These are phyloP conservation scores for Ceyx cyanopectus DNA, from an alignment of 2,113 vertebrate species.

Conservation along the genomic window DNA sequence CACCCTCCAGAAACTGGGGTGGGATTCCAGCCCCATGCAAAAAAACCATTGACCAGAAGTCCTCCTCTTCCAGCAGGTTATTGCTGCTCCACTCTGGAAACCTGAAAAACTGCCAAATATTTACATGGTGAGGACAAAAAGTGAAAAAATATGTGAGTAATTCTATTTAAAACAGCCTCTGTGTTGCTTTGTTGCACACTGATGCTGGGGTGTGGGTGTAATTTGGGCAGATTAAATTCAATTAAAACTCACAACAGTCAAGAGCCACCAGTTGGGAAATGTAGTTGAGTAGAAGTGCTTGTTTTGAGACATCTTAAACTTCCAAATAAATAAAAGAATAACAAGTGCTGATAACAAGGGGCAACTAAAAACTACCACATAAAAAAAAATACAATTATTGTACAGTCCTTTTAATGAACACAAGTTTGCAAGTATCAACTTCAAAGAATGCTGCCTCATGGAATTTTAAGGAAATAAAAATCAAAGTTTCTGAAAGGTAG, in stretches of 20 bases:
- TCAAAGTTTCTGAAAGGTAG: background rate
- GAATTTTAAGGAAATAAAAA: background rate
- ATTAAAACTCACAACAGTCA: background rate
- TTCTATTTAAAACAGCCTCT: background rate
- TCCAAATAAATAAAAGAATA: background rate
- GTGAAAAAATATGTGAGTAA: background rate
- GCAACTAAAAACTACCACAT: background rate
- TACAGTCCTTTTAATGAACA: background rate
- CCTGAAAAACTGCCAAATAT: background rate
- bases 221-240: background rate
- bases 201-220: background rate
- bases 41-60: background rate
- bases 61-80: background rate
- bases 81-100: background rate
- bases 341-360: background rate
- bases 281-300: fast-evolving
- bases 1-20: background rate
- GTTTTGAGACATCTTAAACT: background rate
- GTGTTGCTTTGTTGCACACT: background rate
- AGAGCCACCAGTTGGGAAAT: background rate
- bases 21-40: background rate
- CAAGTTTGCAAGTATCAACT: background rate
- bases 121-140: background rate
- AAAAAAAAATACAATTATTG: background rate
- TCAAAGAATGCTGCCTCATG: background rate